These are phyloP conservation scores for Euplagia quadripunctaria DNA, from an alignment of 2,888 invertebrate genomes.

Conservation along the genomic window DNA sequence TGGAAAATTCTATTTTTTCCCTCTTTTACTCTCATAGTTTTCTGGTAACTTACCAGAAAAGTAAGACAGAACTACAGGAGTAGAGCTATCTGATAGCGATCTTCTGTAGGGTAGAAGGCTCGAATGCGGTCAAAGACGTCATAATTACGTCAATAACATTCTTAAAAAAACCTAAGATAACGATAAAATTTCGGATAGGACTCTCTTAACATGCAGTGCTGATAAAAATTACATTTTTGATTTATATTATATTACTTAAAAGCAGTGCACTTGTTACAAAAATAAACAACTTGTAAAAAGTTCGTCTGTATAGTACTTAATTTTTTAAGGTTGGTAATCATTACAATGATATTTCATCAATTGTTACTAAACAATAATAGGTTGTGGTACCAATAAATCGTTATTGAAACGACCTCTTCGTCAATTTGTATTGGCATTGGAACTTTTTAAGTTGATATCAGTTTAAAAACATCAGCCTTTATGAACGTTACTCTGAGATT, in stretches of 20 bases:
- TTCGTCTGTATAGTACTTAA: neutral
- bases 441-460: neutral
- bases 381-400: conserved; percentile 23
- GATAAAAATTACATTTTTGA: too few relatives aligned
- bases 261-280: neutral
- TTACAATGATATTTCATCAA: neutral
- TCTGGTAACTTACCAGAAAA: too few relatives aligned
- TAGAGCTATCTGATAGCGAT: too few relatives aligned
- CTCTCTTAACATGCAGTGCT: too few relatives aligned
- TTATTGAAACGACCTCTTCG: conserved; percentile 48
- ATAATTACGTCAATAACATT: too few relatives aligned
- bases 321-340: neutral
- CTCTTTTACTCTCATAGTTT: too few relatives aligned
- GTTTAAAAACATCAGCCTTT: neutral
- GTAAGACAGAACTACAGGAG: too few relatives aligned
- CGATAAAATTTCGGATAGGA: too few relatives aligned
- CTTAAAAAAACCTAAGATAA: too few relatives aligned
- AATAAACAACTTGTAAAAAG: neutral
- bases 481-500: neutral
- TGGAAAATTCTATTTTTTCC: too few relatives aligned
- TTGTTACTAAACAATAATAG: neutral
- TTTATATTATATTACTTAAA: neutral
- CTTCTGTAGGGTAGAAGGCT: too few relatives aligned
- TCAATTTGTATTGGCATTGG: conserved; percentile 18
- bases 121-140: too few relatives aligned